Percentiles rank a stretch among this genome's conserved stretches.
These are phyloP conservation scores for Lysandra coridon DNA, from an alignment of 2,888 invertebrate genomes.

Conservation along the genomic window DNA sequence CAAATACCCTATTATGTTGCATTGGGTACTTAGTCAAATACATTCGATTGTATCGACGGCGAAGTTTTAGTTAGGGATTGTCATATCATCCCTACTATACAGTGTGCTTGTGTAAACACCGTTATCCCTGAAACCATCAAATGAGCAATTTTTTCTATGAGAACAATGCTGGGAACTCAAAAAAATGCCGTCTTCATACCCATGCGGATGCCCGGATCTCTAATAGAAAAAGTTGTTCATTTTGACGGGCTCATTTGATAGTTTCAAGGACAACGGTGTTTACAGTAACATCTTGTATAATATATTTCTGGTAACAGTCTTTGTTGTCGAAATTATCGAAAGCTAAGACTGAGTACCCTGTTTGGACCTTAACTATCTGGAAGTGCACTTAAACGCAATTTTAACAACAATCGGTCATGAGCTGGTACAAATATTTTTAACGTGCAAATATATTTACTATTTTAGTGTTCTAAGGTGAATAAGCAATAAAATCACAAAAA, in stretches of 20 bases:
- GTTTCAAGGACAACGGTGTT: no score
- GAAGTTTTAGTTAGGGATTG: no score
- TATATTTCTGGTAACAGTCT: not conserved
- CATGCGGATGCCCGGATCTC: no score
- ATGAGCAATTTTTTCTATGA: no score
- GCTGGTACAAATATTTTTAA: not conserved
- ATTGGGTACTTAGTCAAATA: not conserved
- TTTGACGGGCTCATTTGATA: no score
- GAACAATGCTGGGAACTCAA: no score
- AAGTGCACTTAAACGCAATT: not conserved
- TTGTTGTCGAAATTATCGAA: not conserved
- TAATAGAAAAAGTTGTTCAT: no score
- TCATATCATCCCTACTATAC: not conserved
- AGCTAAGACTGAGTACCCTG: not conserved
- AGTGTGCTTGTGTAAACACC: no score
- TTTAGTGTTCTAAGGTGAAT: not conserved
- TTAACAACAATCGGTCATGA: not conserved
- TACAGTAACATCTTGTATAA: no score
- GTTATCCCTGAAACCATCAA: no score
- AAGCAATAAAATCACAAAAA: constrained; percentile 15
- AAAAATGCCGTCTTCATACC: no score
- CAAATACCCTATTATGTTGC: not conserved
- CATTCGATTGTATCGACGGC: no score
- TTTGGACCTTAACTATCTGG: not conserved
- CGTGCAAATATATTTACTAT: not conserved